Evolutionary conservation across 1,140 invertebrate genomes (phyloP), one percentile per base, ranked within the genome.

Genomic region (Pinna nobilis): DNA sequence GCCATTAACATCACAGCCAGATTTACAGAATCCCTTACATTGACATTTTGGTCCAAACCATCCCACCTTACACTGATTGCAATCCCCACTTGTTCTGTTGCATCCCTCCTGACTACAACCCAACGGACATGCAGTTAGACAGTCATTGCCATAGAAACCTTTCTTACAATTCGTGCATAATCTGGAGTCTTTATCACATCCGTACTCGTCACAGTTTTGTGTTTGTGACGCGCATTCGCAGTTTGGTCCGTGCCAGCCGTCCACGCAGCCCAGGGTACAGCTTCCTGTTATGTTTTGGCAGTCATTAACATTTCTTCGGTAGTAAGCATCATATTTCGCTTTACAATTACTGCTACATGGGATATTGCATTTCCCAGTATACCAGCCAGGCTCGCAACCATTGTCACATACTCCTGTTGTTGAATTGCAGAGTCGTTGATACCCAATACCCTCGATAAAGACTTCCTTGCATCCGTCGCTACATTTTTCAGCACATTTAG

Each of bases 331-430:
- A 32, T 49, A 66, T 9, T n/a, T 72, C 1, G n/a, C 32, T 30
- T 35, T 28, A 49, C 70, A 72, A 28, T 72, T 37, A n/a, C 3
- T 47, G 11, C 61, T 51, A 30, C 70, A 72, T 37, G n/a, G n/a
- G n/a, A n/a, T n/a, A n/a, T n/a, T n/a, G n/a, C n/a, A n/a, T n/a
- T n/a, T n/a, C n/a, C n/a, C n/a, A n/a, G n/a, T n/a, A n/a, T n/a
- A n/a, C 70, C 70, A 72, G 23, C 53, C 61, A 6, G 20, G 18
- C 60, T 72, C 39, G 60, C 70, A 72, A 7, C 30, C 37, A 23
- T 30, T 28, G 15, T 39, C 15, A 25, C 59, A 63, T 18, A 41
- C 13, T 4, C 59, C 59, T 9, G 33, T 63, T 2, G 28, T 23
- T 63, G 35, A 25, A 32, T 63, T 23, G 44, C 59, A 63, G n/a